phyloP scores from a whole-genome alignment of 92 coral and sea anemone species.

The Porites rus region DNA sequence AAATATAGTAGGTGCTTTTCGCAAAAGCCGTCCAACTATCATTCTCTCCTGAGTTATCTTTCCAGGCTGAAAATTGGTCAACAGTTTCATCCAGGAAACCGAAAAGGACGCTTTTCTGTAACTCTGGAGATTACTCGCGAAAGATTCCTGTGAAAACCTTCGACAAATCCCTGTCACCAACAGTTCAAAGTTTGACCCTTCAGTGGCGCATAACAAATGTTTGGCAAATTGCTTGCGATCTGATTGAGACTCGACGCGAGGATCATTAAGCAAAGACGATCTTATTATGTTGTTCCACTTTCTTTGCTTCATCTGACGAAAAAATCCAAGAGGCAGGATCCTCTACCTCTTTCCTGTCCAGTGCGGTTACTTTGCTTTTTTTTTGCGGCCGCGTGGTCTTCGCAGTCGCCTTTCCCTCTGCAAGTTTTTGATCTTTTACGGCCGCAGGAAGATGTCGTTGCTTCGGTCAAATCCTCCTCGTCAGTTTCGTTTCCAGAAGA shows the following conservation, averaged over 20 bases:
- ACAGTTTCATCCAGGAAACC: constrained; percentile 43
- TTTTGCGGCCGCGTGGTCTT: neutral
- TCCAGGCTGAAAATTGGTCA: constrained; percentile 46
- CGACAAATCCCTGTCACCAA: constrained; percentile 52
- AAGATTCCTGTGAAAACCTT: constrained; percentile 40
- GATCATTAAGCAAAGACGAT: neutral
- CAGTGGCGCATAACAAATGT: constrained; percentile 17
- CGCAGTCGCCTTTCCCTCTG: neutral
- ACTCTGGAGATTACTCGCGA: neutral
- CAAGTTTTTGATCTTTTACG: neutral
- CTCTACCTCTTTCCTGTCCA: constrained; percentile 3
- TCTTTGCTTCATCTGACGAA: neutral
- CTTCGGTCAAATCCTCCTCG: neutral
- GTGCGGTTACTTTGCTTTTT: neutral
- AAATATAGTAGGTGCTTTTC: neutral
- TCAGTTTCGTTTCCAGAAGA: neutral
- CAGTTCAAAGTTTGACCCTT: constrained; percentile 25
- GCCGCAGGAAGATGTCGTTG: neutral
- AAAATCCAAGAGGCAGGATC: neutral
- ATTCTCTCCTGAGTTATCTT: constrained; percentile 56
- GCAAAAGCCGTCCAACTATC: constrained; percentile 33
- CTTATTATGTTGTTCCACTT: neutral
- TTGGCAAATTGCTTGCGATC: constrained; percentile 13
- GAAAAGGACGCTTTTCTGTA: constrained; percentile 37
- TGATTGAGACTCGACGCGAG: neutral